phyloP scores from a whole-genome alignment of 2,113 vertebrate species.

The Sturnira hondurensis region DNA sequence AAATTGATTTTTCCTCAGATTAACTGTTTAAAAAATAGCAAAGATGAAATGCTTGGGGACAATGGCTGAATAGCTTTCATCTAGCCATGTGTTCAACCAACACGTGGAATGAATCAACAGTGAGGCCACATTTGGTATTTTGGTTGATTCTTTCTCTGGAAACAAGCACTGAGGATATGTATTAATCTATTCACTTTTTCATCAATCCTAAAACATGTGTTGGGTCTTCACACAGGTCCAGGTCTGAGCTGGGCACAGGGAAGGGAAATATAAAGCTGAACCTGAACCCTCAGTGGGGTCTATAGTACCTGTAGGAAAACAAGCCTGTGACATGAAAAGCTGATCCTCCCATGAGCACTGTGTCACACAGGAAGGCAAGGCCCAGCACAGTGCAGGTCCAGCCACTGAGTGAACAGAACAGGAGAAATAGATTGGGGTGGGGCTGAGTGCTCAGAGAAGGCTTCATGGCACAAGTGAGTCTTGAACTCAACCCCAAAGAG shows the following conservation, averaged over 20 bases:
- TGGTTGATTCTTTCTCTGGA: background rate
- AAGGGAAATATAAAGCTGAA: background rate
- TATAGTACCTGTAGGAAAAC: too few relatives aligned
- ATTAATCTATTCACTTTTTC: background rate
- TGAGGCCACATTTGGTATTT: background rate
- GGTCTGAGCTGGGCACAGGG: background rate
- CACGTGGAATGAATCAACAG: background rate
- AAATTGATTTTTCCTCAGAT: background rate
- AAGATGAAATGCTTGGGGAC: background rate
- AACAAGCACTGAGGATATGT: background rate
- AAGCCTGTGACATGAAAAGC: background rate
- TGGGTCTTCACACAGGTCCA: background rate
- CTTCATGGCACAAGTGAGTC: background rate
- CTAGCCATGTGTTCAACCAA: background rate
- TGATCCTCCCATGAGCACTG: background rate
- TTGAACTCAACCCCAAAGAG: background rate
- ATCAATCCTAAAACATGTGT: background rate
- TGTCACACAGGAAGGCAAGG: accelerated
- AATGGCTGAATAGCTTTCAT: background rate
- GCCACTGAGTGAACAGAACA: accelerated
- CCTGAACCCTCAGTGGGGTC: background rate
- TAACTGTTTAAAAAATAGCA: background rate
- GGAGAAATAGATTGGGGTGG: background rate
- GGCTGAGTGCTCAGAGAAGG: background rate
- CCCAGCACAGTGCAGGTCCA: accelerated